Conservation (phyloP, 2,888 invertebrate genomes). For the Dicycla oo region DNA sequence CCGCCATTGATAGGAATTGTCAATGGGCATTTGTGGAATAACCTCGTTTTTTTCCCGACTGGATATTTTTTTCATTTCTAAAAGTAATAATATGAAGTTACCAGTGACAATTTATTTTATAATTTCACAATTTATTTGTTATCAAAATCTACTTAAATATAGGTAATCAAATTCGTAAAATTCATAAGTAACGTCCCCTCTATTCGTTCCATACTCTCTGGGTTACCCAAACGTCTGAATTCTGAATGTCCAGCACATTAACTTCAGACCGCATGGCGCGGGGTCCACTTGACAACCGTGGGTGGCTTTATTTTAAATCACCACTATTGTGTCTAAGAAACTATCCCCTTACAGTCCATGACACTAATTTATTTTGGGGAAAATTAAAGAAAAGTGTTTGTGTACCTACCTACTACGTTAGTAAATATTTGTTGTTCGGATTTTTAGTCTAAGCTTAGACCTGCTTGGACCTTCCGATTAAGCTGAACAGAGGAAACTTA, state of each 20-base stretch:
- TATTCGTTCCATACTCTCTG: conserved; percentile 56
- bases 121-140: too few relatives aligned
- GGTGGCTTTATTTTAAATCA: conserved; percentile 86
- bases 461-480: background rate
- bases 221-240: conserved; percentile 76
- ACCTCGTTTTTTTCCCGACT: too few relatives aligned
- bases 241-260: conserved; percentile 88
- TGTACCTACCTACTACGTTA: background rate
- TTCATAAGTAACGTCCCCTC: conserved; percentile 16
- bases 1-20: too few relatives aligned
- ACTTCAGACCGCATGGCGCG: conserved; percentile 83
- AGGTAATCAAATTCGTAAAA: too few relatives aligned
- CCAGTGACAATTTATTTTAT: too few relatives aligned
- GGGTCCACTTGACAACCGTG: conserved; percentile 81
- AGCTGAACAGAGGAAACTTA: background rate
- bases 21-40: too few relatives aligned
- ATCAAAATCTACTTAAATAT: too few relatives aligned
- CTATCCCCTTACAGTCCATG: conserved; percentile 47
- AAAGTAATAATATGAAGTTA: too few relatives aligned
- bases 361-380: conserved; percentile 39
- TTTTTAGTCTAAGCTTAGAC: background rate
- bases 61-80: too few relatives aligned
- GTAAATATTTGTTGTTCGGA: background rate
- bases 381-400: conserved; percentile 5
- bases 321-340: conserved; percentile 82